A percentile compares a stretch with the other conserved stretches of the same genome.
These are phyloP conservation scores for Pteromalus puparum DNA, from an alignment of 1,140 invertebrate genomes.

Conservation along the genomic window DNA sequence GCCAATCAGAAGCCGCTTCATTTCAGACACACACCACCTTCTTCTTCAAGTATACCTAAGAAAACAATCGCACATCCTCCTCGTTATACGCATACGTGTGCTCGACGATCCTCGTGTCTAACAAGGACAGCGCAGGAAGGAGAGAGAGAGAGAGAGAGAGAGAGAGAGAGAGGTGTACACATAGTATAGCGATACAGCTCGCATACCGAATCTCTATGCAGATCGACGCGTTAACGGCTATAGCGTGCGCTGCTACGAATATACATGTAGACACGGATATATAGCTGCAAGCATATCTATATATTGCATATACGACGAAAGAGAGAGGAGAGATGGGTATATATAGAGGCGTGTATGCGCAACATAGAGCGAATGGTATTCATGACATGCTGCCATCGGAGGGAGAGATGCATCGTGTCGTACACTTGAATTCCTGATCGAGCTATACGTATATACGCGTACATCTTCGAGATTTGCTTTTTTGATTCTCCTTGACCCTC, in stretches of 20 bases:
- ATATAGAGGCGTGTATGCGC: background rate
- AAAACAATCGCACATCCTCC: background rate
- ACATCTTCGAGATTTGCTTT: background rate
- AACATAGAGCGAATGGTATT: conserved; percentile 13
- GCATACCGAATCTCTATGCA: conserved; percentile 29
- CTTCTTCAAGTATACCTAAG: background rate
- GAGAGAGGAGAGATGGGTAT: background rate
- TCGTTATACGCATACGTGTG: no score
- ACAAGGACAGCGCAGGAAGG: background rate
- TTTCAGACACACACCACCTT: no score
- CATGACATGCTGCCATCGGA: conserved; percentile 16
- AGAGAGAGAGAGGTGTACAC: background rate
- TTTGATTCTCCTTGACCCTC: background rate
- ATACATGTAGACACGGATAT: background rate
- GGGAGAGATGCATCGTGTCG: background rate
- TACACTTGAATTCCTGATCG: conserved; percentile 19
- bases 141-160: background rate
- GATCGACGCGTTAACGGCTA: conserved; percentile 27
- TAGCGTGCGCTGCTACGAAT: background rate
- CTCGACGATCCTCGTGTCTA: no score
- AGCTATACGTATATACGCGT: background rate
- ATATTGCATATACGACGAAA: background rate
- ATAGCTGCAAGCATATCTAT: background rate
- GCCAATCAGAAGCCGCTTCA: no score
- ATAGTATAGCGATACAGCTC: background rate